Percentiles rank a stretch among this genome's conserved stretches.
Evolutionary conservation across 2,888 invertebrate species (phyloP).

Genomic region (Ichneumon xanthorius): DNA sequence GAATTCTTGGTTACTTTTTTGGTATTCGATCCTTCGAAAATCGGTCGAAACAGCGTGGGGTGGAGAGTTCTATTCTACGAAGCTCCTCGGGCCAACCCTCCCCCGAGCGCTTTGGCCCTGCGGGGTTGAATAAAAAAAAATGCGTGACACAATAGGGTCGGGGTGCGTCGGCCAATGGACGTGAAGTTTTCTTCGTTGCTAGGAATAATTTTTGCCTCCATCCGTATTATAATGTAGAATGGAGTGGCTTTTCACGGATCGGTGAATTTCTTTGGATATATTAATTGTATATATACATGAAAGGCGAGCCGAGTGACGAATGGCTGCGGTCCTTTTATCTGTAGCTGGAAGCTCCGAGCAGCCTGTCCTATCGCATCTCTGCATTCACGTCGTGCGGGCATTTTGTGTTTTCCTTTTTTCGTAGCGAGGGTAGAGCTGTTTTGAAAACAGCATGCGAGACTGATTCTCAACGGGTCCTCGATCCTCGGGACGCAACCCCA

Average conservation of each 20-base stretch:
- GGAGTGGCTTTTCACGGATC: constrained; percentile 80
- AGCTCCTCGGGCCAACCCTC: constrained; percentile 53
- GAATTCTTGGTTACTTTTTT: constrained; percentile 32
- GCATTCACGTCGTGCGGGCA: constrained; percentile 2
- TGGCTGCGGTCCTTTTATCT: constrained; percentile 59
- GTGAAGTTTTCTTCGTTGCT: constrained; percentile 51
- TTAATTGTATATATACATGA: constrained; percentile 82
- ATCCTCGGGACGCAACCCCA: constrained; percentile 45
- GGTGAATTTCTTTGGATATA: constrained; percentile 81
- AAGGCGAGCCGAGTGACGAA: constrained; percentile 76
- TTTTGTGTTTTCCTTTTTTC: constrained; percentile 10
- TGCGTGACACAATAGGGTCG: constrained; percentile 60
- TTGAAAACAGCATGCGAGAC: constrained; percentile 27
- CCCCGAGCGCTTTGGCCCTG: constrained; percentile 49
- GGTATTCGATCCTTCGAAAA: constrained; percentile 32
- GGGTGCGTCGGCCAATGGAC: constrained; percentile 59
- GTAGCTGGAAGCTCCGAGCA: neutral
- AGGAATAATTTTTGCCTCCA: constrained; percentile 58
- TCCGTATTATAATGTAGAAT: constrained; percentile 50
- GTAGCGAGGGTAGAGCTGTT: constrained; percentile 34
- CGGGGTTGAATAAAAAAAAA: constrained; percentile 54
- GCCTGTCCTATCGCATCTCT: constrained; percentile 48
- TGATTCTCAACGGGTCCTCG: constrained; percentile 24
- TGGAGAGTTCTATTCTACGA: constrained; percentile 46
- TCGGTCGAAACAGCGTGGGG: constrained; percentile 48